Percentiles rank a stretch among this genome's conserved stretches.
Evolutionary conservation across 2,888 invertebrate species (phyloP).

Genomic region (Cerastis leucographa): DNA sequence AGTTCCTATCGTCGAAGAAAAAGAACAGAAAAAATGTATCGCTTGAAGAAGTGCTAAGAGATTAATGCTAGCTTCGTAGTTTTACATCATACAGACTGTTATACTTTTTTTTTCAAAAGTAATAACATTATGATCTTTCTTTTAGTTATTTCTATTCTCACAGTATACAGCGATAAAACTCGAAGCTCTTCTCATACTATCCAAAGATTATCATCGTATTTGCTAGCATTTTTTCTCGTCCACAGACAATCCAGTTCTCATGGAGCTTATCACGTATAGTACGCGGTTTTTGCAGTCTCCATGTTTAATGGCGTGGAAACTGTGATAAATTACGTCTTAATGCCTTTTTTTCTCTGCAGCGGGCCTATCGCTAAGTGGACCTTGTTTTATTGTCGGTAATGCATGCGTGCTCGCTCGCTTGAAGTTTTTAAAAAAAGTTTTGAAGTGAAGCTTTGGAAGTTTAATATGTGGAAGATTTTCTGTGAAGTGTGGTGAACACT

Average conservation of each 20-base stretch:
- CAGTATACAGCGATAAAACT: background rate
- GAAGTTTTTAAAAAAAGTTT: slow-evolving; percentile 23
- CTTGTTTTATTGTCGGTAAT: slow-evolving; percentile 79
- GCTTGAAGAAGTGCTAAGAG: background rate
- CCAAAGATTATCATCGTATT: slow-evolving; percentile 38
- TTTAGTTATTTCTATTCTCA: background rate
- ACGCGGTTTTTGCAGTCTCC: slow-evolving; percentile 86
- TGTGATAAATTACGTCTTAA: slow-evolving; percentile 89
- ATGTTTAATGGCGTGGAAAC: slow-evolving; percentile 88
- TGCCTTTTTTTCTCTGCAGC: slow-evolving; percentile 82
- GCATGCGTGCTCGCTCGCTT: slow-evolving; percentile 57
- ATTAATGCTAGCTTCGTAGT: background rate
- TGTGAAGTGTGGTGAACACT: slow-evolving; percentile 8
- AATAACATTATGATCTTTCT: background rate
- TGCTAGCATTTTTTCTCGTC: slow-evolving; percentile 77
- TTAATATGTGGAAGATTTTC: slow-evolving; percentile 28
- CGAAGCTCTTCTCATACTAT: slow-evolving; percentile 6
- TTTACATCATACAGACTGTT: background rate
- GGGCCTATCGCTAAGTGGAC: slow-evolving; percentile 78
- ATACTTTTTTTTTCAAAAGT: background rate
- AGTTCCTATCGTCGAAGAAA: background rate
- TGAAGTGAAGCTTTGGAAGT: slow-evolving; percentile 30
- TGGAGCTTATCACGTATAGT: slow-evolving; percentile 85
- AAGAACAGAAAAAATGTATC: background rate
- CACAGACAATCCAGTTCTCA: slow-evolving; percentile 83